Conservation (phyloP, 1,140 invertebrate genomes). For the Bombus pascuorum region DNA sequence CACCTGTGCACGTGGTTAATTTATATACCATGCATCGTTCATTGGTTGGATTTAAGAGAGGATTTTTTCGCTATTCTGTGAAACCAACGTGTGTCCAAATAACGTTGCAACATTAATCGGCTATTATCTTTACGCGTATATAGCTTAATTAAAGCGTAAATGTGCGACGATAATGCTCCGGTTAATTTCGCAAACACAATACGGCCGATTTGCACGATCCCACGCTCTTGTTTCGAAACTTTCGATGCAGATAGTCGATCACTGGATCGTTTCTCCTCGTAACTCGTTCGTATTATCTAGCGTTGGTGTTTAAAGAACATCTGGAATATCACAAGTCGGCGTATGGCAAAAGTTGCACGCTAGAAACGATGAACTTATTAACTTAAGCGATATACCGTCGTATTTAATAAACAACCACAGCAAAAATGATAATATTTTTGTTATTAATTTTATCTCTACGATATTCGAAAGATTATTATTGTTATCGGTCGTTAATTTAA, state of each 20-base stretch:
- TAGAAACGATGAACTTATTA: too few relatives aligned
- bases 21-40: slow-evolving; percentile 39
- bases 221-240: slow-evolving; percentile 14
- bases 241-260: not conserved
- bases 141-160: slow-evolving; percentile 9
- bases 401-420: not conserved
- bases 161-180: not conserved
- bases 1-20: slow-evolving; percentile 38
- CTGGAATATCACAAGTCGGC: too few relatives aligned
- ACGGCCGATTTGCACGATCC: not conserved
- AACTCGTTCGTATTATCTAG: not conserved
- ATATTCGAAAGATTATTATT: not conserved
- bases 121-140: not conserved
- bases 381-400: too few relatives aligned
- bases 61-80: not conserved
- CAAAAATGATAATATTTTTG: not conserved
- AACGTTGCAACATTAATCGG: slow-evolving; percentile 27
- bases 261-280: not conserved
- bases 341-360: too few relatives aligned
- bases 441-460: slow-evolving; percentile 3
- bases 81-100: not conserved
- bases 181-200: not conserved
- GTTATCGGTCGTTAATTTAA: slow-evolving; percentile 1
- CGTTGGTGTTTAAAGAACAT: not conserved
- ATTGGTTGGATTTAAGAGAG: slow-evolving; percentile 15